Evolutionary conservation across 2,113 vertebrate species (phyloP).

Genomic region (Perognathus longimembris): DNA sequence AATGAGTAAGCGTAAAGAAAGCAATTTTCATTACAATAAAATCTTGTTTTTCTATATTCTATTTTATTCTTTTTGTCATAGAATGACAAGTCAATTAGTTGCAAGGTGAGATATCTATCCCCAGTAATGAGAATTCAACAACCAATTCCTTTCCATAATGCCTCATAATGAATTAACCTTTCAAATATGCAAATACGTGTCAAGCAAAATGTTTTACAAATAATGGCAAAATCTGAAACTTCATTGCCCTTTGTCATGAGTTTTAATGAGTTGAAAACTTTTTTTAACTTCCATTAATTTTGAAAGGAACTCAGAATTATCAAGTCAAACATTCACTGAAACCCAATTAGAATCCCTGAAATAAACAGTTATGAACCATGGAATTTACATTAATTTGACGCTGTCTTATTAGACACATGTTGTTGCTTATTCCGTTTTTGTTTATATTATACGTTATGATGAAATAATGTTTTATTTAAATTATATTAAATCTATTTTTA

Average conservation of each 20-base stretch:
- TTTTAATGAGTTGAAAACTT: slow-evolving; percentile 54
- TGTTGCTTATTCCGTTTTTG: neutral
- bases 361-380: neutral
- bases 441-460: neutral
- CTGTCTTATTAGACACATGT: neutral
- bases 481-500: neutral
- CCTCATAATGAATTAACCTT: neutral
- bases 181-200: slow-evolving; percentile 51
- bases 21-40: slow-evolving; percentile 1
- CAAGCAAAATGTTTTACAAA: neutral
- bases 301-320: neutral
- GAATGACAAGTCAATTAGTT: slow-evolving; percentile 46
- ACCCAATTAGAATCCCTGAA: neutral
- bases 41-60: neutral
- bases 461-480: neutral
- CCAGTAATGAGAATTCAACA: neutral
- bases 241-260: slow-evolving; percentile 24
- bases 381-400: neutral
- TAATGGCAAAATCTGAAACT: slow-evolving; percentile 35
- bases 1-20: neutral
- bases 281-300: slow-evolving; percentile 13
- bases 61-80: slow-evolving; percentile 45
- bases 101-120: neutral
- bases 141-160: slow-evolving; percentile 4
- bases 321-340: neutral